Base-by-base conservation (phyloP, 2,888 invertebrate species). In the Ichneumoninae sp. region DNA sequence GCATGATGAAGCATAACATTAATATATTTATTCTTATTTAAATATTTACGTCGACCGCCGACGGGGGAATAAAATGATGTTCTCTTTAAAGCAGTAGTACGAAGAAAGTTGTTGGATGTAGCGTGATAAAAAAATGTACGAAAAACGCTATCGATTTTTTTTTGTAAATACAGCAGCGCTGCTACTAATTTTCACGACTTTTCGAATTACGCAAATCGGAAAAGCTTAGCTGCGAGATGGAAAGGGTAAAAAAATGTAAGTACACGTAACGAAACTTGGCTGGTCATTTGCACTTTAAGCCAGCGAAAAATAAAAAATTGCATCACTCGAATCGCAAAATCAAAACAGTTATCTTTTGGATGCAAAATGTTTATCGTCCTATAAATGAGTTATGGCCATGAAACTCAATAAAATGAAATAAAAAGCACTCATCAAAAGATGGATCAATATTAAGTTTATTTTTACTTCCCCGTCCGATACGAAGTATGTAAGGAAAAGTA, bases 11-110 rank as follows among this genome's bases (percentile, higher is more conserved):
- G 40, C 30, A 63, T 63, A 36, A 36, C 10, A 36, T 33, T 33
- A 63, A 63, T 63, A 36, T 57, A 13, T 57, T 57, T 57, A 57
- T 57, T 26, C 57, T 22, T 10, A 57, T 57, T 57, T 57, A 57
- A 57, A 57, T 57, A 57, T 57, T 22, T 26, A 13, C 57, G 10
- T 26, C 57, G 22, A 57, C 26, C 57, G 26, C 57, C 10, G 26
- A 22, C 8, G 13, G 26, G 26, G 13, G 26, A 57, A 57, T 57
- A 4, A 57, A 8, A 22, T 19, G 4, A 22, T 22, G 10, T 22
- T 10, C 54, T 1, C 19, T 19, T 54, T 7, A 54, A 1, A 22
- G 22, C 10, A 22, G 3, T 3, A 1, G 19, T 8, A 10, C 57
- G 10, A 26, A 5, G 2, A 26, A 57, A 26, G 13, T 22, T 26